Evolutionary conservation across 2,113 vertebrate genomes (phyloP).

Genomic region (Oncorhynchus mykiss): DNA sequence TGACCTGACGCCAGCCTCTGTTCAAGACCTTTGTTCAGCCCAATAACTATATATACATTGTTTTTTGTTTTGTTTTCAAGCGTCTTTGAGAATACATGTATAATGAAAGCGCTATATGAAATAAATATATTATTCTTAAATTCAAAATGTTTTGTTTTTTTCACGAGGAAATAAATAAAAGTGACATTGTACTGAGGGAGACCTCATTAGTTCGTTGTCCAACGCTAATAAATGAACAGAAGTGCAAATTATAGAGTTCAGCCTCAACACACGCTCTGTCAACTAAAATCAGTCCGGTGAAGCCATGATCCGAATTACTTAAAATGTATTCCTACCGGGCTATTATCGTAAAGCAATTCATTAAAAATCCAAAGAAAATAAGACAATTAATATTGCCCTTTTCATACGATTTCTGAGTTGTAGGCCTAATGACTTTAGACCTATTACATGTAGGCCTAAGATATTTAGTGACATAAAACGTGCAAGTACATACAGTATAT

Average conservation of each 20-base stretch:
- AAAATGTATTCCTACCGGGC: slow-evolving; percentile 40
- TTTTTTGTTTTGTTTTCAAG: too few relatives aligned
- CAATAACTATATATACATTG: too few relatives aligned
- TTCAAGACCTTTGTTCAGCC: too few relatives aligned
- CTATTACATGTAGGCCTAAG: too few relatives aligned
- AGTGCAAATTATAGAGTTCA: too few relatives aligned
- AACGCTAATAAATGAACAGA: slow-evolving; percentile 83
- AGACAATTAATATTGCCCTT: neutral
- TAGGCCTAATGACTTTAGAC: neutral
- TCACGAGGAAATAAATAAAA: slow-evolving; percentile 87
- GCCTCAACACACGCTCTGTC: neutral
- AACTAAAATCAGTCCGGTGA: neutral
- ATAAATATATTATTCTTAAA: neutral
- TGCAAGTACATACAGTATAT: neutral
- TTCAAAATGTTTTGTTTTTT: slow-evolving; percentile 55
- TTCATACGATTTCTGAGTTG: neutral
- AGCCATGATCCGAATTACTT: too few relatives aligned
- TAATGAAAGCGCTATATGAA: too few relatives aligned
- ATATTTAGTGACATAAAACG: neutral
- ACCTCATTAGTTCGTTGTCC: slow-evolving; percentile 91
- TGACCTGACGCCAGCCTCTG: too few relatives aligned
- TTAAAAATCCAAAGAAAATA: neutral
- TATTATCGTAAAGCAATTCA: too few relatives aligned
- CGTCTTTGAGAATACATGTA: too few relatives aligned
- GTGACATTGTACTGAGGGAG: slow-evolving; percentile 84